Base-by-base conservation (phyloP, 1,140 invertebrate genomes). In the Dreissena polymorpha region DNA sequence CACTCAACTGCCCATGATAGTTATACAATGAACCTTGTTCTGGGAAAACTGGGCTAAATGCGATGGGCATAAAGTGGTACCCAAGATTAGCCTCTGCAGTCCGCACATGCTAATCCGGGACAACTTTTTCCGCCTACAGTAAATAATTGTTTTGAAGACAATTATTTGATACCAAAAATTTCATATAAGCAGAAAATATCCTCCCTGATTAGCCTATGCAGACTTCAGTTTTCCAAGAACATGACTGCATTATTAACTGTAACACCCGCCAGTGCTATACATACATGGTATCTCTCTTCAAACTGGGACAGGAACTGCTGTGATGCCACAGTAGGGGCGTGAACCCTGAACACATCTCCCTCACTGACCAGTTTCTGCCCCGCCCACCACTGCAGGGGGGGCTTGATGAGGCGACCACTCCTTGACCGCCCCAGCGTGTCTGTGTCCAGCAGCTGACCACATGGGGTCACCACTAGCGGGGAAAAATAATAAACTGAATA, bases 351-450 rank as follows among this genome's bases (percentile, higher is more conserved):
- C 10, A 0, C 68, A 2, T 82, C 79, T 14, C 79, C 79, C 21
- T 82, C 55, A 8, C 49, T n/a, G 18, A 53, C 60, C 39, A 82
- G 71, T 13, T 27, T 53, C 50, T 82, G 79, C 18, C 79, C 79
- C 49, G 79, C 72, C 79, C 79, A 82, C 79, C 79, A 82, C 63
- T 82, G 79, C 10, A 82, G 23, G 10, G 60, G 57, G 23, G 79
- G 79, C 50, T 82, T 82, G 49, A 82, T 68, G 29, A 82, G 55
- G 2, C 79, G 55, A 3, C 79, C 79, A 82, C 79, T 82, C 23
- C 79, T 50, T 18, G 79, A 82, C 8, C 79, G 70, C 2, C 79
- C 79, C 53, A 82, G 27, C 29, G 12, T 67, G 10, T 82, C 79
- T 13, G 74, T 18, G 27, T 82, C 69, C 18, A 74, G 60, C n/a